These are phyloP conservation scores for Epizoanthus stellaris DNA, from an alignment of 92 coral and sea anemone species.

Conservation along the genomic window DNA sequence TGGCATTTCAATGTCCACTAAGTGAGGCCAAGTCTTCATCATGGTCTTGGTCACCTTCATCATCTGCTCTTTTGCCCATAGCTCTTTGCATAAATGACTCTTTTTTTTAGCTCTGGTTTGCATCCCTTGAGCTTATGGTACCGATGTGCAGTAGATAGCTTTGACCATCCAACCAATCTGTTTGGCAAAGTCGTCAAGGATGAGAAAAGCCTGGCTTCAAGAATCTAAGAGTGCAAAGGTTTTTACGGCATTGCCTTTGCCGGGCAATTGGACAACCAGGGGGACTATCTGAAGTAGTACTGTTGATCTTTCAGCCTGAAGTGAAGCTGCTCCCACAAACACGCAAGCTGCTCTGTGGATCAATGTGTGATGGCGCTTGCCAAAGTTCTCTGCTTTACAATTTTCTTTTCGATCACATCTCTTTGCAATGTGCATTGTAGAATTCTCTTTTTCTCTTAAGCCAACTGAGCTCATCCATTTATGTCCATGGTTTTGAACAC, in stretches of 20 bases:
- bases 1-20: conserved; percentile 43
- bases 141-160: conserved; percentile 35
- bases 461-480: conserved; percentile 57
- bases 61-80: neutral
- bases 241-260: conserved; percentile 21
- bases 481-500: conserved; percentile 52
- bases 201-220: conserved; percentile 55
- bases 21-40: conserved; percentile 54
- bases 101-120: conserved; percentile 2
- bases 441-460: conserved; percentile 57
- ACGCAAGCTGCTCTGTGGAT: conserved; percentile 54
- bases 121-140: conserved; percentile 58
- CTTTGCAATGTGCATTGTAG: conserved; percentile 55
- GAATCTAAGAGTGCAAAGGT: conserved; percentile 64
- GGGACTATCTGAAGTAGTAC: conserved; percentile 65
- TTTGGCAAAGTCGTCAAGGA: conserved; percentile 49
- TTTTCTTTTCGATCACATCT: conserved; percentile 34
- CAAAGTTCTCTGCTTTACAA: conserved; percentile 49
- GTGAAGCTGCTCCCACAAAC: conserved; percentile 27
- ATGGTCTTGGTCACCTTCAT: conserved; percentile 36
- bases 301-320: conserved; percentile 17
- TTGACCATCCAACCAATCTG: conserved; percentile 39
- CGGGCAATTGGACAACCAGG: conserved; percentile 30
- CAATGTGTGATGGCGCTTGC: neutral
- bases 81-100: conserved; percentile 28